A percentile compares a stretch with the other conserved stretches of the same genome.
These are phyloP conservation scores for Kryptolebias ocellatus DNA, from an alignment of 2,797 vertebrate species.

Conservation along the genomic window DNA sequence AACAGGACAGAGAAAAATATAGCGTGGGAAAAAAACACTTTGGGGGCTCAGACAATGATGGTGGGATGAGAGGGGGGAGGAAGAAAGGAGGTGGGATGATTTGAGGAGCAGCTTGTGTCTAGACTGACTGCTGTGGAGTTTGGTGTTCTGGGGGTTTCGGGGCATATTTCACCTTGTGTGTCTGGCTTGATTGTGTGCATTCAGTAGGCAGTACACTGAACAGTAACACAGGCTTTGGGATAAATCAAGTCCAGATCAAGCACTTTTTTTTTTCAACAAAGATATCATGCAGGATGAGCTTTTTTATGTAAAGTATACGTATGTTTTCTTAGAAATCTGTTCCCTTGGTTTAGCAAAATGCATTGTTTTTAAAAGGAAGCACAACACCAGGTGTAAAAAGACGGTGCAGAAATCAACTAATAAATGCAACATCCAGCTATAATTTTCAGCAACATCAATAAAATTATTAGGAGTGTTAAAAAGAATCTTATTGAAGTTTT, in stretches of 20 bases:
- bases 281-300: no score
- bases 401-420: no score
- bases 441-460: no score
- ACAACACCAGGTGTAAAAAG: no score
- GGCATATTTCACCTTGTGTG: conserved; percentile 52
- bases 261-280: background rate
- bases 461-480: no score
- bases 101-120: conserved; percentile 70
- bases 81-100: conserved; percentile 36
- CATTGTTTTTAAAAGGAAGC: no score
- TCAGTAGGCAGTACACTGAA: conserved; percentile 34
- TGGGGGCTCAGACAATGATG: conserved; percentile 71
- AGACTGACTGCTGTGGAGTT: conserved; percentile 65
- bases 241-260: conserved; percentile 16
- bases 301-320: background rate
- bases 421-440: no score
- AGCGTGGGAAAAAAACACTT: conserved; percentile 80
- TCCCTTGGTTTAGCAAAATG: no score
- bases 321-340: no score
- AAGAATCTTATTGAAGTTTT: no score
- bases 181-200: conserved; percentile 30
- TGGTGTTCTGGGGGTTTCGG: conserved; percentile 42
- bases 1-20: conserved; percentile 78
- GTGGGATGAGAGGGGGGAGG: conserved; percentile 23
- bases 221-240: conserved; percentile 12